Evolutionary conservation across 1,140 invertebrate genomes (phyloP), one percentile per base, ranked within the genome.

Genomic region (Diachasma alloeum): DNA sequence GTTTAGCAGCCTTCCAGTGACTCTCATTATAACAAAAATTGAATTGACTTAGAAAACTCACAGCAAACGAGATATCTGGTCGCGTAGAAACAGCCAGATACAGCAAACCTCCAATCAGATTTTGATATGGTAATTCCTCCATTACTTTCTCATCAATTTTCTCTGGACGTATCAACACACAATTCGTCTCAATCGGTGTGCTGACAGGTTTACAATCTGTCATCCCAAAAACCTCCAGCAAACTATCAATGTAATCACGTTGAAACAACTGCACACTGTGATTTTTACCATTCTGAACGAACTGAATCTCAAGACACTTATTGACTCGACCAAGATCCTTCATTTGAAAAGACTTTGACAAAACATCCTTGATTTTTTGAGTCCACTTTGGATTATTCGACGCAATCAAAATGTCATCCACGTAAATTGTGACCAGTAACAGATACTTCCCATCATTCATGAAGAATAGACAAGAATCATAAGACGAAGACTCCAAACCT

Each of bases 401-500:
- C n/a, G n/a, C n/a, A n/a, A n/a, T n/a, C n/a, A n/a, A n/a, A n/a
- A n/a, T n/a, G n/a, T n/a, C n/a, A 83, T 71, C 81, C 81, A 88
- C 85, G 80, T 88, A 87, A 0, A 87, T 36, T 19, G 80, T 76
- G 11, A 87, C 56, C 74, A 83, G 78, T 68, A 17, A 79, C n/a
- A 19, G 78, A 19, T 72, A 78, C 37, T 81, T 48, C 24, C 70
- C n/a, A 26, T 70, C 67, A 22, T 44, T 73, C n/a, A n/a, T 56
- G 76, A 79, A 87, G 78, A 15, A 82, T 67, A 72, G 8, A 56
- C 81, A 82, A 37, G 67, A 69, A 46, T 82, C 77, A 48, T n/a
- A n/a, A n/a, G n/a, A n/a, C n/a, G n/a, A n/a, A n/a, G n/a, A n/a
- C n/a, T n/a, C n/a, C n/a, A n/a, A n/a, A n/a, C n/a, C n/a, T n/a